Conservation (phyloP, 2,797 vertebrate genomes). For the Ptychadena robeensis region DNA sequence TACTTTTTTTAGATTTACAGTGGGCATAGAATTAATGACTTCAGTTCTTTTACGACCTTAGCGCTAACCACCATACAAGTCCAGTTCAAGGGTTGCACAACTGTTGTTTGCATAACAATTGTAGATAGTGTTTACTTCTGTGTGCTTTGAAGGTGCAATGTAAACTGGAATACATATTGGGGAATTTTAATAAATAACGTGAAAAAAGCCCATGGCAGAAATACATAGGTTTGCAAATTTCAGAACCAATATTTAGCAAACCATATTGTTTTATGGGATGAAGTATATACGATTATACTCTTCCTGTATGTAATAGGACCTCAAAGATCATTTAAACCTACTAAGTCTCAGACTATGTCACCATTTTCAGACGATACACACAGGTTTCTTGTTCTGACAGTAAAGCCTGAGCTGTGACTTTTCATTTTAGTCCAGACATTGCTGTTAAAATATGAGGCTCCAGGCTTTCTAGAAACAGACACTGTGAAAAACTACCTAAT, state of each 20-base stretch:
- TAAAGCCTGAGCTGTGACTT: slow-evolving; percentile 34
- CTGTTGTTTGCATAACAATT: not conserved
- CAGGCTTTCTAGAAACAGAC: slow-evolving; percentile 58
- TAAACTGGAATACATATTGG: too few relatives aligned
- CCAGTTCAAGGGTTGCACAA: too few relatives aligned
- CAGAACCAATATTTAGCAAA: not conserved
- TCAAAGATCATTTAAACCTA: not conserved
- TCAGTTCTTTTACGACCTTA: too few relatives aligned
- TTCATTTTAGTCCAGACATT: slow-evolving; percentile 63
- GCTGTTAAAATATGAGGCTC: slow-evolving; percentile 59
- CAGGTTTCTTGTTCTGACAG: slow-evolving; percentile 36
- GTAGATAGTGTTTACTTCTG: not conserved
- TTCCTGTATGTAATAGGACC: not conserved
- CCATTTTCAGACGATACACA: slow-evolving; percentile 20
- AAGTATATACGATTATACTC: not conserved
- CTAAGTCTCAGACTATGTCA: not conserved
- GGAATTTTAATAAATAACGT: too few relatives aligned
- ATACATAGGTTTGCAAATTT: too few relatives aligned
- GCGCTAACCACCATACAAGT: too few relatives aligned
- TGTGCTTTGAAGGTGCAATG: too few relatives aligned
- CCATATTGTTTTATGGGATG: not conserved
- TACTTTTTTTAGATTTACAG: too few relatives aligned
- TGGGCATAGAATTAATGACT: too few relatives aligned
- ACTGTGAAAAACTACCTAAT: slow-evolving; percentile 59
- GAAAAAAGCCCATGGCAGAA: too few relatives aligned